Evolutionary conservation across 2,888 invertebrate genomes (phyloP).

Genomic region (Gisinianus flammeolus): DNA sequence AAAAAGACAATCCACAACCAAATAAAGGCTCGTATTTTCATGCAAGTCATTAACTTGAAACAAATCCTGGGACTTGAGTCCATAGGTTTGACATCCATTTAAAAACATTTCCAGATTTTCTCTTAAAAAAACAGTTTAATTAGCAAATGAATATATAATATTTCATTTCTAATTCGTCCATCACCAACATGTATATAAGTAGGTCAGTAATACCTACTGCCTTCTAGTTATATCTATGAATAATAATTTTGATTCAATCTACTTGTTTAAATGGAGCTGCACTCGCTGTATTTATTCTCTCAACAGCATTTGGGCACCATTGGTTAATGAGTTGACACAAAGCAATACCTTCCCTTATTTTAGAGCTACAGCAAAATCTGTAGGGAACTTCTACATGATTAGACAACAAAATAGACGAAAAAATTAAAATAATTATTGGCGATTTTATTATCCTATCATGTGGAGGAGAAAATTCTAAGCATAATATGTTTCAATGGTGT

Average conservation of each 20-base stretch:
- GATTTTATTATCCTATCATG: no score
- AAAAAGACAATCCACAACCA: conserved; percentile 63
- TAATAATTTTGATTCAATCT: conserved; percentile 16
- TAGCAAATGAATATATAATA: conserved; percentile 7
- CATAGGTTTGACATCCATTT: conserved; percentile 62
- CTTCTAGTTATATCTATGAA: background rate
- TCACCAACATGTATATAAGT: background rate
- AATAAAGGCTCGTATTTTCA: conserved; percentile 63
- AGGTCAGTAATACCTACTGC: background rate
- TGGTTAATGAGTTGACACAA: conserved; percentile 62
- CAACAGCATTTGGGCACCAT: conserved; percentile 61
- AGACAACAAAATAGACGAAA: no score
- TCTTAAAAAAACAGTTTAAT: conserved; percentile 58
- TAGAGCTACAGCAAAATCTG: no score
- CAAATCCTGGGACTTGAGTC: conserved; percentile 62
- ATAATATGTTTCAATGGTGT: no score
- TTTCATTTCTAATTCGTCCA: background rate
- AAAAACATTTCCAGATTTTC: conserved; percentile 63
- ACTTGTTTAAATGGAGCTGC: conserved; percentile 63
- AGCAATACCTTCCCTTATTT: no score
- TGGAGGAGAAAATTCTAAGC: no score
- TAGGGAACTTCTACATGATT: no score
- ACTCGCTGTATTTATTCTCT: conserved; percentile 61
- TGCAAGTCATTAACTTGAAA: conserved; percentile 64
- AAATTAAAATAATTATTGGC: no score